Evolutionary conservation across 1,140 invertebrate genomes (phyloP), one percentile per base, ranked within the genome.

Genomic region (Spodoptera frugiperda): DNA sequence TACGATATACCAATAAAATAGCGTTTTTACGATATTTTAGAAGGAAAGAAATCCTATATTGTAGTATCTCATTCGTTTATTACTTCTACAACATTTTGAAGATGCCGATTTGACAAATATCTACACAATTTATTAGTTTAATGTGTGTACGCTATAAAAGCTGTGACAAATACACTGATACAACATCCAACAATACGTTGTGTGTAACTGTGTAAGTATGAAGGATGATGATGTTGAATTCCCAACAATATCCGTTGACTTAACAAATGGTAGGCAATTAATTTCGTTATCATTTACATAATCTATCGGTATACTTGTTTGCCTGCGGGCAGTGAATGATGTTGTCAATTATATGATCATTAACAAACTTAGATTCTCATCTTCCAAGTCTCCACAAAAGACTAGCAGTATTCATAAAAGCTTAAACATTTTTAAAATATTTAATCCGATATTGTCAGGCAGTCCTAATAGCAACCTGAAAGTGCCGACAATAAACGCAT

Each of bases 401-500:
- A 14, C 8, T 15, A 15, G 11, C 30, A 61, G 6, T 25, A 2
- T 14, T 57, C 1, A 5, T n/a, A 14, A 57, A 30, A 39, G 6
- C n/a, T 39, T 33, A 4, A 39, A 61, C 30, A 39, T 67, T 11
- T 65, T 25, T 49, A n/a, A 44, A 19, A 67, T 5, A 19, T 49
- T 49, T 67, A 86, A 86, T 85, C 83, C 78, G 86, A 82, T 80
- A 77, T 77, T 76, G 68, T 78, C 76, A 55, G 49, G 61, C 46
- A 57, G 55, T 76, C 70, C 78, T 85, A 84, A 86, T 84, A 78
- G 80, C 72, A 72, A 74, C 77, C 77, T 81, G 90, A 90, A 88
- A 83, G 78, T 67, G 78, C 91, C 88, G 91, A 79, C 84, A 67
- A 76, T 87, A 84, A 87, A 87, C 86, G 82, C 82, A 91, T 91